Percentiles rank a stretch among this genome's conserved stretches.
These are phyloP conservation scores for Saturnia pavonia DNA, from an alignment of 2,888 invertebrate genomes.

Conservation along the genomic window DNA sequence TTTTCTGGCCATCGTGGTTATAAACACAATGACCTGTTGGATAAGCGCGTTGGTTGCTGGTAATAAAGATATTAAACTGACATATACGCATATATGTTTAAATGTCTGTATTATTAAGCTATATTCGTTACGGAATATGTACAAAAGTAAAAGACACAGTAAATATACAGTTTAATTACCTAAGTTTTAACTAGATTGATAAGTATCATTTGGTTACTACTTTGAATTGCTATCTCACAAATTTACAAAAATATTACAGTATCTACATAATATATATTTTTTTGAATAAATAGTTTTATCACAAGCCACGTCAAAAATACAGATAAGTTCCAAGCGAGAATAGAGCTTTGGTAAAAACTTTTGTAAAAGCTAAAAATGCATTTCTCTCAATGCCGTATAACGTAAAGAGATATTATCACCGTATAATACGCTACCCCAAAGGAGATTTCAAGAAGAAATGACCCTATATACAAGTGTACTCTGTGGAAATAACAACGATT, in stretches of 20 bases:
- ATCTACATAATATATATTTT: too few relatives aligned
- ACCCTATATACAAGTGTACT: too few relatives aligned
- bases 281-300: too few relatives aligned
- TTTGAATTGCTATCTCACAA: too few relatives aligned
- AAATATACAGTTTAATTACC: too few relatives aligned
- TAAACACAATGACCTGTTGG: slow-evolving; percentile 14
- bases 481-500: not conserved
- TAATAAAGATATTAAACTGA: slow-evolving; percentile 11
- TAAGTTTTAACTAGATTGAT: too few relatives aligned
- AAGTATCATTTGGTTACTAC: too few relatives aligned
- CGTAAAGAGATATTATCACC: not conserved
- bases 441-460: not conserved
- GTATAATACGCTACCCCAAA: not conserved
- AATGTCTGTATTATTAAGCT: not conserved
- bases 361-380: not conserved
- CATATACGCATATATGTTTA: slow-evolving; percentile 9
- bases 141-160: too few relatives aligned
- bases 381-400: not conserved
- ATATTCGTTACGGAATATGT: not conserved
- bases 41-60: not conserved
- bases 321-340: not conserved
- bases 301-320: too few relatives aligned
- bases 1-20: not conserved
- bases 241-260: too few relatives aligned
- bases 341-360: not conserved